Evolutionary conservation across 2,113 vertebrate species (phyloP).

Genomic region (Ellobius talpinus): DNA sequence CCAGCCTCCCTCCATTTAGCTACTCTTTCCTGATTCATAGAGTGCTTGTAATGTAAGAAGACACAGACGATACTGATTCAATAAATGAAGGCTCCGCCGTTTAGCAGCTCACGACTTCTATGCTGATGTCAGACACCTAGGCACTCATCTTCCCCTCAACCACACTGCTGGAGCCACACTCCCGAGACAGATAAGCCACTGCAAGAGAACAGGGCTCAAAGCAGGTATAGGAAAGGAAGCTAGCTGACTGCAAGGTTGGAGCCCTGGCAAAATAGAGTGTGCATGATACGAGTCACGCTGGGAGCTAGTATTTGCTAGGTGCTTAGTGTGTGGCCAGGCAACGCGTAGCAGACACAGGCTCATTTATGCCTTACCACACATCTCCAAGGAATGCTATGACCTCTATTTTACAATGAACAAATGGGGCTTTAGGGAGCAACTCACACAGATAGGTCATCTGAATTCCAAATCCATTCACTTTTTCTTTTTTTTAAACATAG

Average conservation of each 20-base stretch:
- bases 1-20: too few relatives aligned
- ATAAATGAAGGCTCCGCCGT: background rate
- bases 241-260: background rate
- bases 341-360: background rate
- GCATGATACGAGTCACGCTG: fast-evolving
- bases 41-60: background rate
- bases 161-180: background rate
- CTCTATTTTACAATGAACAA: background rate
- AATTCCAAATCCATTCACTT: background rate
- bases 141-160: background rate
- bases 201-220: background rate
- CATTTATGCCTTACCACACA: background rate
- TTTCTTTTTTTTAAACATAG: background rate
- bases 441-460: background rate
- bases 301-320: background rate
- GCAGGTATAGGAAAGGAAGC: background rate
- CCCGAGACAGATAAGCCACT: background rate
- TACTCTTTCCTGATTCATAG: background rate
- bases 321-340: background rate
- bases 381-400: background rate
- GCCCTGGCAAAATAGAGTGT: background rate
- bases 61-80: background rate
- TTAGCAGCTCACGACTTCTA: background rate
- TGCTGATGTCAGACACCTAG: background rate
- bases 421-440: background rate